Base-by-base conservation (phyloP, 2,797 vertebrate species). In the Petrocephalus schoutedeni region DNA sequence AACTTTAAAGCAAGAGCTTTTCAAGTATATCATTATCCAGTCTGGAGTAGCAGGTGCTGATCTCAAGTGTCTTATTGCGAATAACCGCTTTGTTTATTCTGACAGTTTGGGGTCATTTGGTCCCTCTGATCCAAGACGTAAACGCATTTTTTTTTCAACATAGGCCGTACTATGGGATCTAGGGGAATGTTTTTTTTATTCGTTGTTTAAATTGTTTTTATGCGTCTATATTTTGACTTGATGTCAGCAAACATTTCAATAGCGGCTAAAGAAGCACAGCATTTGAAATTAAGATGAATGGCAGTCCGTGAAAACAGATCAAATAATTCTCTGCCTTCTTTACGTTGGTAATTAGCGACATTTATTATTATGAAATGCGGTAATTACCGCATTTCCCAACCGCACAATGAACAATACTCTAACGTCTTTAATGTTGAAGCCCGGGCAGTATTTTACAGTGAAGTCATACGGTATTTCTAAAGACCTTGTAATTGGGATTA, bases 401-500 rank as follows among this genome's bases (percentile, higher is more conserved):
- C 8, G 49, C 41, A 83, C 77, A 83, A 49, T 10, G 77, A 83
- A 21, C 77, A 49, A 83, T 83, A n/a, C 41, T n/a, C 49, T 83
- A 83, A 83, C 10, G 77, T 23, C 77, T 51, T 83, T 53, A 83
- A 83, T 53, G 77, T 12, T 51, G 49, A 83, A 83, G 49, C n/a
- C 77, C 9, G 45, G 49, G 84, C 54, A 36, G 84, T 41, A 53
- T 57, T 85, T 56, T 57, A 51, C 56, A 87, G 87, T 49, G 23
- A 64, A 88, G 77, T 88, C 80, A 58, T 82, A 36, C 87, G 21
- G 80, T 53, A 51, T 64, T 82, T 51, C 6, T 58, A 82, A 59
- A 88, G 87, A 61, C 87, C 57, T 80, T 61, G 74, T 88, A 83
- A 61, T 49, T 28, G 57, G 87, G 87, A 88, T 87, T 84, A 88